Conservation (phyloP, 2,888 invertebrate species). For the Mythimna lalbum region DNA sequence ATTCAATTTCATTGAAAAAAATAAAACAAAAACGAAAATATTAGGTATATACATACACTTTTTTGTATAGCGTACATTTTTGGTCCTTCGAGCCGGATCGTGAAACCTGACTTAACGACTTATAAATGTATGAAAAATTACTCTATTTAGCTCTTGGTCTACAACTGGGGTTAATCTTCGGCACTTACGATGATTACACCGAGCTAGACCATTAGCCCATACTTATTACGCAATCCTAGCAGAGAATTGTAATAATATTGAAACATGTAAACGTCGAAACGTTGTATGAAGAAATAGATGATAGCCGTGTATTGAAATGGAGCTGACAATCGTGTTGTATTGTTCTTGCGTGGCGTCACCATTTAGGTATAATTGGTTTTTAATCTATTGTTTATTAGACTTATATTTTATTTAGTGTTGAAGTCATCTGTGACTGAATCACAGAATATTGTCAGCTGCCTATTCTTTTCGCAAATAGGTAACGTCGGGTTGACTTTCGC, state of each 20-base stretch:
- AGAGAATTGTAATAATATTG: conserved; percentile 29
- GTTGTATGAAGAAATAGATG: conserved; percentile 28
- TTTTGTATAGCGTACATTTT: background rate
- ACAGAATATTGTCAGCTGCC: too few relatives aligned
- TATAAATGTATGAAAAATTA: too few relatives aligned
- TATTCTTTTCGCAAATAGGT: too few relatives aligned
- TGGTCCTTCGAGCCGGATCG: background rate
- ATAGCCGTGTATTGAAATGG: conserved; percentile 9
- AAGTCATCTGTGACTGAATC: background rate
- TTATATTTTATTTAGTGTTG: background rate
- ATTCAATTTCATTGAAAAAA: background rate
- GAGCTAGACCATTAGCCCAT: conserved; percentile 41
- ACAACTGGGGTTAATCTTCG: conserved; percentile 7
- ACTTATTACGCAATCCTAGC: conserved; percentile 36
- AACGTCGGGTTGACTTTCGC: too few relatives aligned
- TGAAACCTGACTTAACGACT: background rate
- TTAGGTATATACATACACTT: background rate
- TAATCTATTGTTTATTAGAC: background rate
- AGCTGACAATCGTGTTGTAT: conserved; percentile 11
- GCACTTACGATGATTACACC: conserved; percentile 39
- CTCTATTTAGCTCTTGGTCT: background rate
- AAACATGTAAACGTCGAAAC: conserved; percentile 18
- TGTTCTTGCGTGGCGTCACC: conserved; percentile 1
- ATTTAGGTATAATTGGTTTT: background rate
- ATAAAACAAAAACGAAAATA: background rate